phyloP scores from a whole-genome alignment of 2,113 vertebrate species.

The Danionella cerebrum region DNA sequence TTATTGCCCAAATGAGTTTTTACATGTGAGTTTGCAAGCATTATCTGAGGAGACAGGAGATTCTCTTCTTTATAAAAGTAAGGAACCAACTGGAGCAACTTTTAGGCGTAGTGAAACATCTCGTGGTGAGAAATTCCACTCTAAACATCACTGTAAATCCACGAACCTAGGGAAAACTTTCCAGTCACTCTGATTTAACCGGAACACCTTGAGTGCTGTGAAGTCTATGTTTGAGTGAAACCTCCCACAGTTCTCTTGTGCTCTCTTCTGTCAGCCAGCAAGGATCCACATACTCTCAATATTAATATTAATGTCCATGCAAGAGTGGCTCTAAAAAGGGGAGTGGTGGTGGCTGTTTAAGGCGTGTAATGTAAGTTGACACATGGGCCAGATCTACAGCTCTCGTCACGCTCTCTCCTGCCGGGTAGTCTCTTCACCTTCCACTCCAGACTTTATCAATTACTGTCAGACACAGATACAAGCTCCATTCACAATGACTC shows the following conservation, averaged over 20 bases:
- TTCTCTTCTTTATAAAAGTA: too few relatives aligned
- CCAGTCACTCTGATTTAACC: background rate
- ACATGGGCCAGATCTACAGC: slow-evolving; percentile 28
- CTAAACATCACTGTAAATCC: background rate
- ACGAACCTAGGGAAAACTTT: background rate
- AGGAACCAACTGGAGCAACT: too few relatives aligned
- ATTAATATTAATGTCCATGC: slow-evolving; percentile 46
- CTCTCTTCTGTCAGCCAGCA: slow-evolving; percentile 11
- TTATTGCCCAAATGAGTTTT: too few relatives aligned
- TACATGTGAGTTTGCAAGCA: too few relatives aligned
- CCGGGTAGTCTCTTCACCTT: slow-evolving; percentile 18
- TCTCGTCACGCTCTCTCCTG: slow-evolving; percentile 21
- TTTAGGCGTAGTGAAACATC: too few relatives aligned
- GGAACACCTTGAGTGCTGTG: background rate
- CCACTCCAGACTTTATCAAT: slow-evolving; percentile 40
- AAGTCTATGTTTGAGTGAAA: background rate
- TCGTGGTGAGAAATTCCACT: too few relatives aligned
- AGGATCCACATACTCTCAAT: slow-evolving; percentile 22
- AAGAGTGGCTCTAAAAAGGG: slow-evolving; percentile 30
- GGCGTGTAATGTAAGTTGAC: slow-evolving; percentile 21
- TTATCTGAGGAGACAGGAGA: too few relatives aligned
- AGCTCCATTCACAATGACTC: slow-evolving; percentile 9
- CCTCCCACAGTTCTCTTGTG: slow-evolving; percentile 5
- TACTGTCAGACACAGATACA: slow-evolving; percentile 26
- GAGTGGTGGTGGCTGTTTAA: slow-evolving; percentile 28